phyloP scores from a whole-genome alignment of 2,113 vertebrate genomes.

The Sitta europaea region DNA sequence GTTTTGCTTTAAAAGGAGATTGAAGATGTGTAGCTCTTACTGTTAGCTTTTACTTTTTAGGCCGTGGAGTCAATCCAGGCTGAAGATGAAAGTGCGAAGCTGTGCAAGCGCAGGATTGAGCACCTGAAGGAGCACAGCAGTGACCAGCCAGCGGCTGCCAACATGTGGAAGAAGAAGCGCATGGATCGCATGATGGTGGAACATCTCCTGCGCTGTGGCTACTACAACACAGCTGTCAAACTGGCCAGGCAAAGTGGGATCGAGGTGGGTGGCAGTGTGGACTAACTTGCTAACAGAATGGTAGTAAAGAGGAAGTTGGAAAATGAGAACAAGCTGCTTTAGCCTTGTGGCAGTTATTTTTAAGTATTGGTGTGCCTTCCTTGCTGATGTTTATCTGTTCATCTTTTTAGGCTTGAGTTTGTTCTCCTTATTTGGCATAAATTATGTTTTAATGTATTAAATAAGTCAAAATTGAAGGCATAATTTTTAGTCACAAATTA shows the following conservation, averaged over 20 bases:
- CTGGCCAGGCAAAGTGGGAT: constrained; percentile 94
- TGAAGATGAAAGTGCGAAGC: constrained; percentile 95
- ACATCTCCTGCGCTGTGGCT: constrained; percentile 93
- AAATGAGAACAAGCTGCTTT: neutral
- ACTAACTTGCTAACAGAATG: neutral
- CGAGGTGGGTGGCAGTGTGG: constrained; percentile 76
- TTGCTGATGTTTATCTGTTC: neutral
- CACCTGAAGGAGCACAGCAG: constrained; percentile 98
- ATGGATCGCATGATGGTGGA: constrained; percentile 99
- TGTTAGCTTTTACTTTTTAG: constrained; percentile 48
- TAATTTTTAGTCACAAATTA: neutral
- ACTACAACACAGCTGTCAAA: constrained; percentile 97
- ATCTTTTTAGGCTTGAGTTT: neutral
- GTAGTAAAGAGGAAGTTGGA: neutral
- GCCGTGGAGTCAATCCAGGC: constrained; percentile 98
- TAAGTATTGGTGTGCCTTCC: neutral
- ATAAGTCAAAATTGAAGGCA: neutral
- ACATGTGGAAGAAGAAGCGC: constrained; percentile 96
- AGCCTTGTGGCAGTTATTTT: neutral
- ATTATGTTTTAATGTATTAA: neutral
- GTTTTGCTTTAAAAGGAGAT: neutral
- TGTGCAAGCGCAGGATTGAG: constrained; percentile 95
- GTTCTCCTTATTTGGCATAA: neutral
- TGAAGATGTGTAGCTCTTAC: neutral
- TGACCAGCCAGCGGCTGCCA: constrained; percentile 89